Evolutionary conservation across 1,140 invertebrate species (phyloP), one percentile per base, ranked within the genome.

Genomic region (Zaprionus vittiger): DNA sequence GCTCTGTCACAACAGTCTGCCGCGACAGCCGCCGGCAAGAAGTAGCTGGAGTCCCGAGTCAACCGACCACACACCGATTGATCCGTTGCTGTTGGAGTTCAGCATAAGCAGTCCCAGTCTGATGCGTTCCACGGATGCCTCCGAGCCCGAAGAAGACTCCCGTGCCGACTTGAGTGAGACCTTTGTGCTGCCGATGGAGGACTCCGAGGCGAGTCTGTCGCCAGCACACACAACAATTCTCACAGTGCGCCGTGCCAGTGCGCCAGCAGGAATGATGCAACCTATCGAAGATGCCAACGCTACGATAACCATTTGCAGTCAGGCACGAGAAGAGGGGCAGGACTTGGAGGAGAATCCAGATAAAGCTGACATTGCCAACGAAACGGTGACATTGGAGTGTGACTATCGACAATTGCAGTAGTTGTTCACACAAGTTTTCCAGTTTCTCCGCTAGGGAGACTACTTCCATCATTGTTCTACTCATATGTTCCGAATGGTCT

Each of bases 21-120:
- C 92, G 15, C 91, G 92, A 5, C 87, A 77, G 55, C 78, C 75
- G 65, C 87, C 77, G 77, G 78, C 79, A 93, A 92, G 82, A 91
- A 92, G 89, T 92, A 92, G 81, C 76, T 87, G 79, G 81, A 91
- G 75, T 68, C 77, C 80, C 12, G 85, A 79, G 14, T 57, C 72
- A 11, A 64, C 61, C 49, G 75, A 81, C 1, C 77, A 31, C 24
- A 67, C 75, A 59, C 72, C 75, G 17, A 73, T 79, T 15, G 74
- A 83, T 77, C 79, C 79, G 17, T 75, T 83, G 28, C 77, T 79
- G 28, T 55, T 92, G 60, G 92, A 92, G 62, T 81, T 91, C 79
- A 83, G 76, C 24, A 91, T 93, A 26, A 93, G 92, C 70, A 93
- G 92, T 75, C 92, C 92, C 34, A 93, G 92, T 77, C 77, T 93